Percentiles rank a stretch among this genome's conserved stretches.
phyloP scores from a whole-genome alignment of 35 echinoderm and acorn worm genomes.

The Lytechinus variegatus region DNA sequence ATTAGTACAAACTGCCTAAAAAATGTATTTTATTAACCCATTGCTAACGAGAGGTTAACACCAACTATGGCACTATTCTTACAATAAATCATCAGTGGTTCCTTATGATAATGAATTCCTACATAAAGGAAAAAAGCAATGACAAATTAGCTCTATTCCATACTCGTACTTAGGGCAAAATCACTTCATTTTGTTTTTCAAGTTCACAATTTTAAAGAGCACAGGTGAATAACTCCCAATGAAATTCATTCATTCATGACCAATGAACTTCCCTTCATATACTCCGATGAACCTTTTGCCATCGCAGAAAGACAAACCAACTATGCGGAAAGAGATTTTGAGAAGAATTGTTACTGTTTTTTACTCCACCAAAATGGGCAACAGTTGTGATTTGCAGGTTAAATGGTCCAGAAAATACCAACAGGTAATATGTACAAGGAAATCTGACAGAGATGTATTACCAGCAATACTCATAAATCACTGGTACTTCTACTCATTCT shows the following conservation, averaged over 20 bases:
- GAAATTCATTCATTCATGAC: background rate
- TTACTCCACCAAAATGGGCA: background rate
- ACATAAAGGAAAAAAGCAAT: background rate
- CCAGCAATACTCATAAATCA: background rate
- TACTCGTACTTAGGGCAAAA: background rate
- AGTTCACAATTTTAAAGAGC: background rate
- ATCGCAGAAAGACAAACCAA: background rate
- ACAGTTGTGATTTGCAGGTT: background rate
- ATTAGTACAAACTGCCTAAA: background rate
- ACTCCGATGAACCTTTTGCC: background rate
- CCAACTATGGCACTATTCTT: too few species aligned
- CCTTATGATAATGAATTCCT: background rate
- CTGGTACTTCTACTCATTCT: background rate
- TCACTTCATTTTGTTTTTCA: background rate
- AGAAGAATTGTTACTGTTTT: background rate
- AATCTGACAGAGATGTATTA: background rate
- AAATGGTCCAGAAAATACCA: constrained; percentile 12
- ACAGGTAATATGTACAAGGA: background rate
- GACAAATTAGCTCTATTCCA: background rate
- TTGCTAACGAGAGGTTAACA: too few species aligned
- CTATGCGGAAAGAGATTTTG: background rate
- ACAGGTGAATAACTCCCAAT: background rate
- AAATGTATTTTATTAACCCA: background rate
- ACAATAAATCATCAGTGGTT: background rate
- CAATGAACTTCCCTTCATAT: background rate